These are phyloP conservation scores for Bombylius major DNA, from an alignment of 2,888 invertebrate species.

Conservation along the genomic window DNA sequence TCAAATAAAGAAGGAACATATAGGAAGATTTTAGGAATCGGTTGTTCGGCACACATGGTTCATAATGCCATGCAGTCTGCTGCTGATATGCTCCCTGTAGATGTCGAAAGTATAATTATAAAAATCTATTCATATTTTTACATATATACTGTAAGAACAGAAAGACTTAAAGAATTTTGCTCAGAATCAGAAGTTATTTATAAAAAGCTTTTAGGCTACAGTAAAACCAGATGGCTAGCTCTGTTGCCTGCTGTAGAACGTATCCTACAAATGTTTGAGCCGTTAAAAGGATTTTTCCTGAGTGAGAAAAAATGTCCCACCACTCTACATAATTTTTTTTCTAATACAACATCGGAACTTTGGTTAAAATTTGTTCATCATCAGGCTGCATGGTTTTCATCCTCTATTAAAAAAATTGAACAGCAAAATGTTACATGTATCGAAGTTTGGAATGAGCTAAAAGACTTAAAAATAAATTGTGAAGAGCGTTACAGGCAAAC, in stretches of 20 bases:
- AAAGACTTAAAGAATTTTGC: constrained; percentile 5
- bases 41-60: constrained; percentile 9
- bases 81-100: constrained; percentile 10
- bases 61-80: constrained; percentile 7
- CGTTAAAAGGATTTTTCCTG: constrained; percentile 9
- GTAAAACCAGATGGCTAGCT: constrained; percentile 5
- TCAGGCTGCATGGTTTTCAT: no score
- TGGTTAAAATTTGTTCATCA: no score
- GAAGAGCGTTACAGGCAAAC: no score
- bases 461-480: no score
- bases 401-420: no score
- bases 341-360: no score
- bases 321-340: no score
- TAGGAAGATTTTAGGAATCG: background rate
- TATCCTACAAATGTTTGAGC: constrained; percentile 6
- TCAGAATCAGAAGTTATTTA: constrained; percentile 1
- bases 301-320: constrained; percentile 3
- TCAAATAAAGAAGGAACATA: background rate
- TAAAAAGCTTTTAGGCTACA: constrained; percentile 1
- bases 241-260: constrained; percentile 6
- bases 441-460: no score
- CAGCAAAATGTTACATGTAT: no score
- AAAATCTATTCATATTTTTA: background rate
- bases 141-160: constrained; percentile 5
- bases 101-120: background rate